These are phyloP conservation scores for Crotalus horridus DNA, from an alignment of 2,113 vertebrate species.

Conservation along the genomic window DNA sequence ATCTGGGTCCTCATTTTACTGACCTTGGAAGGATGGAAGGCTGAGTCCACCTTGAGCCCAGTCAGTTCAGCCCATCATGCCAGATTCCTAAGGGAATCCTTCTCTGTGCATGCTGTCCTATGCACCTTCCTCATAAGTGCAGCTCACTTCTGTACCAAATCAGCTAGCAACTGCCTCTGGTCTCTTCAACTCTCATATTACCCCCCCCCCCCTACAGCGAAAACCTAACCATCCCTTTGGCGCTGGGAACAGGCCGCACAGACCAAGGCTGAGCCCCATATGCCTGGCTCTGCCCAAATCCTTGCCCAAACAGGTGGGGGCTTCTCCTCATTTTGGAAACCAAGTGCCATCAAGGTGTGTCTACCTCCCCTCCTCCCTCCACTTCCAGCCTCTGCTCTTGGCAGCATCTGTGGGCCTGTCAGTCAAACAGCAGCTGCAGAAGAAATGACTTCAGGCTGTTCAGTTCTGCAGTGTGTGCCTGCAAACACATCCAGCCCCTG, in stretches of 20 bases:
- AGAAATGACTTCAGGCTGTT: neutral
- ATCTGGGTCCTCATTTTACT: neutral
- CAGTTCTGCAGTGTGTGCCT: neutral
- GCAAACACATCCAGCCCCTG: neutral
- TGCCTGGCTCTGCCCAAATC: neutral
- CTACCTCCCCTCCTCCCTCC: neutral
- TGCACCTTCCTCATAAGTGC: neutral
- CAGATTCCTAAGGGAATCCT: neutral
- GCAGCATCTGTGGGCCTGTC: neutral
- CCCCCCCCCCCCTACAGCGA: neutral
- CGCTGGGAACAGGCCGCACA: neutral
- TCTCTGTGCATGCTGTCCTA: neutral
- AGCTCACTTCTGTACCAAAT: too few relatives aligned
- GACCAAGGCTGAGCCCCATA: neutral
- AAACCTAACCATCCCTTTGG: neutral
- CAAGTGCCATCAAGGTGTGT: neutral
- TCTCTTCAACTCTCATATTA: neutral
- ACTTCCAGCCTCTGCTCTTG: too few relatives aligned
- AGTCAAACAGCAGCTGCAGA: slow-evolving; percentile 4
- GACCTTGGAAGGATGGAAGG: neutral
- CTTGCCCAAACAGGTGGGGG: neutral
- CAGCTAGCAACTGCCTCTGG: neutral
- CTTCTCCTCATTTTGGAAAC: neutral
- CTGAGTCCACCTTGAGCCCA: neutral
- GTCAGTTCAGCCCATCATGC: neutral